Conservation (phyloP, 2,797 vertebrate genomes). For the Alcedo atthis region DNA sequence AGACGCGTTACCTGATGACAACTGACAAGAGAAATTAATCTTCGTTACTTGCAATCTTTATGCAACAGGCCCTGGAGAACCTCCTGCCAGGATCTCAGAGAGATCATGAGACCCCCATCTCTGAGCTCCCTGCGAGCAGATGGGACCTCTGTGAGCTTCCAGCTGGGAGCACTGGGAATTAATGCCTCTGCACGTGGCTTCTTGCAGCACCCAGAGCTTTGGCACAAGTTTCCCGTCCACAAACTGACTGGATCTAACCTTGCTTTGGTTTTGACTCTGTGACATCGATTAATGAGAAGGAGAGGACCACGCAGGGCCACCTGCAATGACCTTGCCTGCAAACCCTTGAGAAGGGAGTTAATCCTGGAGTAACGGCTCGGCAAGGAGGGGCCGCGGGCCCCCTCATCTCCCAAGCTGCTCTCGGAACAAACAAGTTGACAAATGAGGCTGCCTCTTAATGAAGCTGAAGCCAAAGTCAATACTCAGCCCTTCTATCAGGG, state of each 20-base stretch:
- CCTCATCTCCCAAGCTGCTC: background rate
- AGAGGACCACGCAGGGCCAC: background rate
- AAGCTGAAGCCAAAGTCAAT: slow-evolving; percentile 59
- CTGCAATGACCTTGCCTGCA: slow-evolving; percentile 34
- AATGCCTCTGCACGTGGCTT: rapidly evolving
- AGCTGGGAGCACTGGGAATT: background rate
- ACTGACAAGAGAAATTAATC: background rate
- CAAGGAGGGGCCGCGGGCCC: background rate
- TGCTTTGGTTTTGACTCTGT: background rate
- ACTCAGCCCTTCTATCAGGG: slow-evolving; percentile 53
- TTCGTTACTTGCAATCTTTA: background rate
- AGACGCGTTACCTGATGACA: background rate
- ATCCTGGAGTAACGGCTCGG: background rate
- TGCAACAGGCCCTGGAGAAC: background rate
- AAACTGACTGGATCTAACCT: background rate
- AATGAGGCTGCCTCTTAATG: slow-evolving; percentile 64
- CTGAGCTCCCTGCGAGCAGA: rapidly evolving
- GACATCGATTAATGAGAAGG: slow-evolving; percentile 27
- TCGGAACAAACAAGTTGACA: slow-evolving; percentile 63
- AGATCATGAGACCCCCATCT: background rate
- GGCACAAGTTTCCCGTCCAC: background rate
- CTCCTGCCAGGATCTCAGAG: background rate
- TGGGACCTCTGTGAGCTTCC: background rate
- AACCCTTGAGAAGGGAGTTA: slow-evolving; percentile 16
- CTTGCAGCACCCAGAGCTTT: background rate